These are phyloP conservation scores for Austrofundulus limnaeus DNA, from an alignment of 2,113 vertebrate genomes.

Conservation along the genomic window DNA sequence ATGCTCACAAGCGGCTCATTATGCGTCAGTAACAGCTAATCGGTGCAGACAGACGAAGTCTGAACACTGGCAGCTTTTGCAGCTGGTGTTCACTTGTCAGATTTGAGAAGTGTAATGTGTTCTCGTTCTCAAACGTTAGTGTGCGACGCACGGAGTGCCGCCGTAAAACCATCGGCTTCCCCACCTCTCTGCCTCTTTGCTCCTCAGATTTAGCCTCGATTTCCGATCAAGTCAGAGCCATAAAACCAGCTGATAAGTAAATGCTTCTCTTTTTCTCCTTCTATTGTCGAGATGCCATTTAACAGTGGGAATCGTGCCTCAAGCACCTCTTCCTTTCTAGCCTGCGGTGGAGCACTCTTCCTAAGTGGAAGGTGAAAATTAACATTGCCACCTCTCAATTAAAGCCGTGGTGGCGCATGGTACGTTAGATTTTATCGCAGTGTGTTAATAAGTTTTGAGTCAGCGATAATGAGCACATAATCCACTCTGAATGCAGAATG, in stretches of 20 bases:
- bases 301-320: conserved; percentile 51
- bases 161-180: conserved; percentile 24
- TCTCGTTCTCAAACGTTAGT: conserved; percentile 28
- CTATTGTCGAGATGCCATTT: conserved; percentile 62
- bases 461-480: conserved; percentile 56
- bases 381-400: conserved; percentile 50
- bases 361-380: conserved; percentile 65
- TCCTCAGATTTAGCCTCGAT: conserved; percentile 26
- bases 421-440: conserved; percentile 50
- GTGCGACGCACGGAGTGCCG: conserved; percentile 26
- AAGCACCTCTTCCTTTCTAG: conserved; percentile 52
- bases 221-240: conserved; percentile 46
- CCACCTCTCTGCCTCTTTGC: conserved; percentile 8
- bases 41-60: conserved; percentile 21
- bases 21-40: conserved; percentile 48
- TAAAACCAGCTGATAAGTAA: conserved; percentile 57
- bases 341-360: conserved; percentile 45
- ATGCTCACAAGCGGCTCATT: conserved; percentile 49
- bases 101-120: conserved; percentile 34
- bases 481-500: conserved; percentile 36
- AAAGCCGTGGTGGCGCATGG: conserved; percentile 32
- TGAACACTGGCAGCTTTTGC: conserved; percentile 36
- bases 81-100: conserved; percentile 42
- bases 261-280: conserved; percentile 49
- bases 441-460: conserved; percentile 60